Base-by-base conservation (phyloP, 2,113 vertebrate genomes). In the Sceloporus undulatus region DNA sequence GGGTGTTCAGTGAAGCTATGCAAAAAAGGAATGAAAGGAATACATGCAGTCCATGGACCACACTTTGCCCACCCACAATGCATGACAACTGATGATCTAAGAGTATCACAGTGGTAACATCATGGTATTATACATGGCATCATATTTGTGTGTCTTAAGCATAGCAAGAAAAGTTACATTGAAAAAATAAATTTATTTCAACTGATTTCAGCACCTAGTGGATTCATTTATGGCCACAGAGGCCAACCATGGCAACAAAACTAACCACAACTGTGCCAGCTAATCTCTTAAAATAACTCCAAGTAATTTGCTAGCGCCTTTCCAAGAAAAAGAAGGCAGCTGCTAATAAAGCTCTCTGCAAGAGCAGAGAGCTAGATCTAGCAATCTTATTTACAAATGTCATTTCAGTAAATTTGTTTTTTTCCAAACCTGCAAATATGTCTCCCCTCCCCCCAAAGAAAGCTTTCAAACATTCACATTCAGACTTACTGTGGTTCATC, bases 241-340 rank as follows among this genome's bases (percentile, higher is more conserved):
- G 87, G 16, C 29, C 86, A 11, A 23, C 27, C 87, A 79, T 10
- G 7, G 42, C 8, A 87, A 40, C 88, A 78, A 52, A 62, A 11
- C 27, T 7, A 88, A 23, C 52, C 48, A 13, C 42, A 52, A 19
- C 9, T 82, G 52, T 48, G 3, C 8, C 75, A 88, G 19, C 2
- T 34, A 88, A 84, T 13, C 23, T 80, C 34, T 76, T 82, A 76
- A 89, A 90, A 79, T 1, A 88, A 40, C 59, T 78, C 65, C 34
- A 10, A 56, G 8, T 21, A 91, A 71, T 54, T 74, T 38, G 5
- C n/a, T 56, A 10, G 52, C 71, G 77, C 34, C 70, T 90, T 83
- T 81, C 71, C 79, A 73, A 9, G 74, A 81, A 89, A 65, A 83
- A 85, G 1, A 3, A 54, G 71, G 27, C 0, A 84, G 40, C 27